Evolutionary conservation across 2,113 vertebrate species (phyloP), one percentile per base, ranked within the genome.

Genomic region (Cygnus buccinator): DNA sequence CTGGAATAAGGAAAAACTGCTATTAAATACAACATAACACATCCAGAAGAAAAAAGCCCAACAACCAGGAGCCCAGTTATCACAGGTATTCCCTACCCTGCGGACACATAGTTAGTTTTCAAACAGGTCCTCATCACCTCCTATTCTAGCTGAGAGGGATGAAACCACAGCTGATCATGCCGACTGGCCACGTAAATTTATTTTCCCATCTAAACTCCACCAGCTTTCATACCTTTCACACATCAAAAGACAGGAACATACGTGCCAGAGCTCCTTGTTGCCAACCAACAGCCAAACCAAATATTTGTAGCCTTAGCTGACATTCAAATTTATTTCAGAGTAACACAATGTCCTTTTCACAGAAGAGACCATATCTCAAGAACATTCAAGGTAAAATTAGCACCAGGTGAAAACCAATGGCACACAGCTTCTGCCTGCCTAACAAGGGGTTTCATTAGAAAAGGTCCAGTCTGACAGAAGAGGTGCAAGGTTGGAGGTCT

Each of bases 91-190:
- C 35, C 28, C 15, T 29, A 31, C 16, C 26, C 25, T 50, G 33
- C 5, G 1, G 0, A 76, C 1, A 79, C 1, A 0, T 2, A 21
- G 43, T 25, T 67, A 71, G 17, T 75, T 87, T 84, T 44, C 61
- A 52, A 79, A 46, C 14, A n/a, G 11, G 8, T 50, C 31, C 15
- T 52, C 29, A 26, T 10, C 81, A 15, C 35, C 29, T 67, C 39
- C 46, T 67, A 9, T 62, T 44, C 57, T 18, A 10, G 13, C 33
- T 23, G 10, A 70, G 52, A 28, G 90, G 16, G 17, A 55, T n/a
- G 75, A 88, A 75, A 20, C 2, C 0, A 46, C 29, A 70, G 20
- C 21, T 71, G 50, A 62, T 17, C 33, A 59, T 26, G 78, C 23
- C 25, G 8, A 62, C 41, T 3, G 2, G 31, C 10, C 35, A 65